Conservation (phyloP, 92 coral and sea anemone genomes). For the Epizoanthus scotinus region DNA sequence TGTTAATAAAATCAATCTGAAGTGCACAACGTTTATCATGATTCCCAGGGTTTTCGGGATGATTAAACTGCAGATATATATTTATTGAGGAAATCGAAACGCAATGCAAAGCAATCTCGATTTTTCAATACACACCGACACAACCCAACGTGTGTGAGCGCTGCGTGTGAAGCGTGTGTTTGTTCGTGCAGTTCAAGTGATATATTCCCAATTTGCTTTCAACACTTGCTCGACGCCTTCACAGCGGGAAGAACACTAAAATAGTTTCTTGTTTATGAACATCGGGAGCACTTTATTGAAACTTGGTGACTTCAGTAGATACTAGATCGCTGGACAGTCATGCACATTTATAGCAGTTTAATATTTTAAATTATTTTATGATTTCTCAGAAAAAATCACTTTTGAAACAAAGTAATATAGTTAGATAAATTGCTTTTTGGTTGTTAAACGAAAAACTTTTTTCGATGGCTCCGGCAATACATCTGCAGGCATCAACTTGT, state of each 20-base stretch:
- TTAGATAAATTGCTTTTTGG: slow-evolving; percentile 1
- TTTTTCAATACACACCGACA: background rate
- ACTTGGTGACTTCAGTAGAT: background rate
- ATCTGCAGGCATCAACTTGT: background rate
- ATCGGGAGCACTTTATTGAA: background rate
- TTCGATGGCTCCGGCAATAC: background rate
- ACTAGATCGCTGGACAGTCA: background rate
- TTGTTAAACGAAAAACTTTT: background rate
- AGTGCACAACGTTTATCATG: no score
- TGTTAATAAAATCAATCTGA: no score
- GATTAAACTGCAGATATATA: no score
- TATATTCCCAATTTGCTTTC: no score
- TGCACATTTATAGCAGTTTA: background rate
- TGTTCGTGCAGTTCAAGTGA: no score
- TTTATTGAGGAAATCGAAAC: no score
- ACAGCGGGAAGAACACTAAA: no score
- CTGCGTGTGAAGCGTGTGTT: no score
- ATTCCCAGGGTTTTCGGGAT: no score
- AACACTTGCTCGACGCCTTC: no score
- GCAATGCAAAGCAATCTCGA: background rate
- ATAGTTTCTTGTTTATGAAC: no score
- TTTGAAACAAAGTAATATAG: background rate
- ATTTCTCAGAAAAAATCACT: background rate
- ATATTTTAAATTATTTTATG: background rate
- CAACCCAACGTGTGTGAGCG: no score